Conservation (phyloP, 2,797 vertebrate genomes). For the Cheirogaleus major region DNA sequence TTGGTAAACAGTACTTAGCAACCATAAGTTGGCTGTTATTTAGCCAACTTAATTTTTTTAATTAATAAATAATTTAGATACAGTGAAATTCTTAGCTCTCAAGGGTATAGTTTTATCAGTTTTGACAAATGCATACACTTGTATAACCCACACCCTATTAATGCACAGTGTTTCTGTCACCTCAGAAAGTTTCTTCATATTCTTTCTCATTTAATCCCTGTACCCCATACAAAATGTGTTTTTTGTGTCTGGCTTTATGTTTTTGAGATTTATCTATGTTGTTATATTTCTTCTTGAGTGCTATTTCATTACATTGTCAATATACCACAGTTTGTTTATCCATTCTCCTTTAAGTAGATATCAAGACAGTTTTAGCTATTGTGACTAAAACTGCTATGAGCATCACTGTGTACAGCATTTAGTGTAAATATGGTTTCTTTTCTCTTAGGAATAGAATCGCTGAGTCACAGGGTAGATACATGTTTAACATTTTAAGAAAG, state of each 20-base stretch:
- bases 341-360: background rate
- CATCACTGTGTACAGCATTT: background rate
- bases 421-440: background rate
- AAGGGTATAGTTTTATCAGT: background rate
- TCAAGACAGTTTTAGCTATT: background rate
- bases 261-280: background rate
- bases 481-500: background rate
- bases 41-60: conserved; percentile 27
- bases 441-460: background rate
- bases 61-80: background rate
- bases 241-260: background rate
- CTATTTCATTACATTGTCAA: background rate
- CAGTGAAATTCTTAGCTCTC: conserved; percentile 10
- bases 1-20: background rate
- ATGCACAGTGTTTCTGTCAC: background rate
- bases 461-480: background rate
- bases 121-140: background rate
- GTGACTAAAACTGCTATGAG: background rate
- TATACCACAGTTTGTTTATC: background rate
- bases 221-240: background rate
- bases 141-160: background rate
- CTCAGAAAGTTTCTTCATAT: background rate
- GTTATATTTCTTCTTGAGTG: background rate
- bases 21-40: background rate
- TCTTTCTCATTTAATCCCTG: background rate